A percentile compares a stretch with the other conserved stretches of the same genome.
Conservation (phyloP, 2,113 vertebrate species). For the Tiliqua scincoides region DNA sequence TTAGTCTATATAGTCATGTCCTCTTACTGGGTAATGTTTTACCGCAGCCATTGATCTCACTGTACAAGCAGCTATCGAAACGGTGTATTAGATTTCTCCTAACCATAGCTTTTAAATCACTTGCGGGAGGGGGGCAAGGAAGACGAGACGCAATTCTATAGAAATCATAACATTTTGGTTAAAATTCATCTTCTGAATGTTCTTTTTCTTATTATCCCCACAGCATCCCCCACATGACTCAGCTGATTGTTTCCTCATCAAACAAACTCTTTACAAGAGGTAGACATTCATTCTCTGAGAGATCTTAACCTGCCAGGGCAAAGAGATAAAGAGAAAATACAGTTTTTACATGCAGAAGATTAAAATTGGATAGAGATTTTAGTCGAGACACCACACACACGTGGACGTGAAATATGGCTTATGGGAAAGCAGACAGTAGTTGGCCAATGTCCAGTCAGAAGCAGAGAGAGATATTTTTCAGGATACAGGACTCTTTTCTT, state of each 20-base stretch:
- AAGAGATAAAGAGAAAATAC: constrained; percentile 29
- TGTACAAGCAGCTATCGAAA: constrained; percentile 14
- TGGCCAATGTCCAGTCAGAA: not conserved
- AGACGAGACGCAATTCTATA: constrained; percentile 9
- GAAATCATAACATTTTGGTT: constrained; percentile 24
- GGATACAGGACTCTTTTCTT: not conserved
- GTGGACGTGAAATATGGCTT: constrained; percentile 17
- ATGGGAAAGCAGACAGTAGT: not conserved
- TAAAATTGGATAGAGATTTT: constrained; percentile 30
- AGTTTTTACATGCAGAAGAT: not conserved
- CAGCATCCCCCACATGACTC: not conserved
- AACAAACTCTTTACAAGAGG: not conserved
- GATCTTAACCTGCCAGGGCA: not conserved
- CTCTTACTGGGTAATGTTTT: not conserved
- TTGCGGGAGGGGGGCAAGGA: not conserved
- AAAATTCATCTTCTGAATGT: constrained; percentile 9
- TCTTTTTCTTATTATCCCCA: constrained; percentile 14
- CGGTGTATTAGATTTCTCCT: not conserved
- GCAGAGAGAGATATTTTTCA: not conserved
- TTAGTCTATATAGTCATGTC: not conserved
- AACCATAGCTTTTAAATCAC: constrained; percentile 4
- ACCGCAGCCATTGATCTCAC: not conserved
- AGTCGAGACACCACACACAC: not conserved
- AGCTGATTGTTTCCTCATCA: not conserved
- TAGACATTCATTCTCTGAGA: constrained; percentile 7